A percentile compares a stretch with the other conserved stretches of the same genome.
Conservation (phyloP, 2,888 invertebrate species). For the Lepas anatifera region DNA sequence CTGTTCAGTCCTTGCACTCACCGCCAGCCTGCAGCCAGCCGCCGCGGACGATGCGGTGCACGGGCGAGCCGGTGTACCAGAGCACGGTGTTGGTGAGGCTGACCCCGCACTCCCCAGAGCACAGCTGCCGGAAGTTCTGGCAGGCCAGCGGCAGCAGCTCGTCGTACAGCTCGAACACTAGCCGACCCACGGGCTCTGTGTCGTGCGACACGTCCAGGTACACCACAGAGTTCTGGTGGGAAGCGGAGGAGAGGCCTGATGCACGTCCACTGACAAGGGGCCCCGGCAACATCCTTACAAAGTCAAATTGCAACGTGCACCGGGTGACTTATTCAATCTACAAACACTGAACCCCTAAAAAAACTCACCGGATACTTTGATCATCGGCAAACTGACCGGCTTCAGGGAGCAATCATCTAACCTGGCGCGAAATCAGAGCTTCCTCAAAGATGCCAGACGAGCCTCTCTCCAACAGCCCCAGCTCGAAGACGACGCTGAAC, state of each 20-base stretch:
- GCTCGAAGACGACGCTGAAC: not conserved
- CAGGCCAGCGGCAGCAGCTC: not conserved
- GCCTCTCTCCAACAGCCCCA: not conserved
- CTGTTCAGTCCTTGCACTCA: too few species aligned
- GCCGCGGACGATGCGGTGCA: conserved; percentile 52
- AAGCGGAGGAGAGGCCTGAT: too few species aligned
- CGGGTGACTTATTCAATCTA: too few species aligned
- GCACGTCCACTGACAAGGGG: too few species aligned
- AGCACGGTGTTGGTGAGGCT: conserved; percentile 23
- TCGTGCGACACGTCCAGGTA: not conserved
- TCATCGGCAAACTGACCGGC: too few species aligned
- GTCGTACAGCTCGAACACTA: conserved; percentile 5
- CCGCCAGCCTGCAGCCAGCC: conserved; percentile 59
- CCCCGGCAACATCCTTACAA: too few species aligned
- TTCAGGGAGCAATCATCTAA: not conserved
- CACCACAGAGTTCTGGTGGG: not conserved
- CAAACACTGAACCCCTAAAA: too few species aligned
- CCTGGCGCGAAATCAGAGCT: not conserved
- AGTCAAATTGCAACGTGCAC: too few species aligned
- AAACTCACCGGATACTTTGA: too few species aligned
- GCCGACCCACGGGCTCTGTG: not conserved
- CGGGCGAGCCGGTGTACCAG: conserved; percentile 40
- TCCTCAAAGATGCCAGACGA: not conserved
- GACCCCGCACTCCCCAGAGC: not conserved
- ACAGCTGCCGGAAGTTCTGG: not conserved